Base-by-base conservation (phyloP, 1,140 invertebrate genomes). In the Scylla paramamosain region DNA sequence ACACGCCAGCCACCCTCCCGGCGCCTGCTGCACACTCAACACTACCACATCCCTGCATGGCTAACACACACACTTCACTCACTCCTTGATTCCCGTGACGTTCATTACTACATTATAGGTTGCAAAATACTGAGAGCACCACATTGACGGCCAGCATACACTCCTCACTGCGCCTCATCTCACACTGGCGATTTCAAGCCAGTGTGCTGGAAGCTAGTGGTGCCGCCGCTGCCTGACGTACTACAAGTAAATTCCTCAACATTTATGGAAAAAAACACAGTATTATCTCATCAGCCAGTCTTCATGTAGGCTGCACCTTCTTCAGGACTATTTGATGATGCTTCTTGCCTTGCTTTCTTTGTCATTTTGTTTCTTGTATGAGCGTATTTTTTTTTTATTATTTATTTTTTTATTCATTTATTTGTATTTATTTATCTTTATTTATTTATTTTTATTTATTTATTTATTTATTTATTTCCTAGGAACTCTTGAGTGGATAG, bases 161-260 rank as follows among this genome's bases (percentile, higher is more conserved):
- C 67, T 7, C n/a, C 20, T n/a, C 67, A 77, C 67, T 20, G 20
- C 67, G 67, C 20, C 8, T 77, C 67, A 77, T n/a, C 67, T 77
- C 67, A 77, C 20, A 77, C 67, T 77, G 67, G 67, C 67, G 52
- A 59, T 77, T 77, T 77, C 67, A 77, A 77, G 67, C 67, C 67
- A 59, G 67, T n/a, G 67, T n/a, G 67, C 67, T n/a, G n/a, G 67
- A n/a, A 20, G 67, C 67, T n/a, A 20, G 67, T 77, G 25, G 67
- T 20, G 20, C 1, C 67, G 67, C 67, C 67, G 67, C 67, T 77
- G 67, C 67, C 67, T 77, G 67, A 7, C 67, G 67, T 20, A 77
- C 67, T 12, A 77, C 25, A 7, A 77, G 6, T 77, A 77, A 77
- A 77, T n/a, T n/a, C 67, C 67, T 77, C 67, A 25, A 77, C 52